Evolutionary conservation across 2,113 vertebrate genomes (phyloP).

Genomic region (Capreolus pygargus): DNA sequence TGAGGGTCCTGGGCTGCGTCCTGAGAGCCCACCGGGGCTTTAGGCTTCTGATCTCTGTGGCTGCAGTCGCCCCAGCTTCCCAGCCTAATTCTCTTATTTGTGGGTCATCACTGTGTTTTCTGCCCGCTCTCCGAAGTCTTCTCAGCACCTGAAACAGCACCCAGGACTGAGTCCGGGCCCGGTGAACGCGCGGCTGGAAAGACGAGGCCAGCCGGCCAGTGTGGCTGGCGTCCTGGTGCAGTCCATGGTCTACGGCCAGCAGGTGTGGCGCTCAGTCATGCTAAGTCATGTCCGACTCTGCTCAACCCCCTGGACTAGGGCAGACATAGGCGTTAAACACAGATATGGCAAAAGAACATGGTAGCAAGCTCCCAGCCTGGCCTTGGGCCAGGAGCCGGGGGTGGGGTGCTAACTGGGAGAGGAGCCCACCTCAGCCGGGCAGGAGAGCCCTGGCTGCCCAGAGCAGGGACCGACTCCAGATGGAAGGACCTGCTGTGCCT

Average conservation of each 20-base stretch:
- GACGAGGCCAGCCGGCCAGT: not conserved
- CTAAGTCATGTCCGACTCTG: not conserved
- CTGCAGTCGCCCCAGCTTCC: not conserved
- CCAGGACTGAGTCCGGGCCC: not conserved
- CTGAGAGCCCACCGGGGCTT: not conserved
- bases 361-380: not conserved
- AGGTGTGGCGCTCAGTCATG: not conserved
- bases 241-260: not conserved
- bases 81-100: not conserved
- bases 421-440: not conserved
- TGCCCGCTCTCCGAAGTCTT: not conserved
- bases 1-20: not conserved
- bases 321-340: not conserved
- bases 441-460: not conserved
- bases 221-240: not conserved
- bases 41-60: not conserved
- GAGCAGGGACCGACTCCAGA: not conserved
- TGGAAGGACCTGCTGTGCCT: too few species aligned
- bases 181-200: not conserved
- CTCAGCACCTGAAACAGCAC: not conserved
- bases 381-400: not conserved
- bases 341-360: not conserved
- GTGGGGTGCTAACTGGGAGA: not conserved
- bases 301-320: not conserved
- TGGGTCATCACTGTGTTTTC: not conserved